Evolutionary conservation across 1,140 invertebrate genomes (phyloP).

Genomic region (Bombus affinis): DNA sequence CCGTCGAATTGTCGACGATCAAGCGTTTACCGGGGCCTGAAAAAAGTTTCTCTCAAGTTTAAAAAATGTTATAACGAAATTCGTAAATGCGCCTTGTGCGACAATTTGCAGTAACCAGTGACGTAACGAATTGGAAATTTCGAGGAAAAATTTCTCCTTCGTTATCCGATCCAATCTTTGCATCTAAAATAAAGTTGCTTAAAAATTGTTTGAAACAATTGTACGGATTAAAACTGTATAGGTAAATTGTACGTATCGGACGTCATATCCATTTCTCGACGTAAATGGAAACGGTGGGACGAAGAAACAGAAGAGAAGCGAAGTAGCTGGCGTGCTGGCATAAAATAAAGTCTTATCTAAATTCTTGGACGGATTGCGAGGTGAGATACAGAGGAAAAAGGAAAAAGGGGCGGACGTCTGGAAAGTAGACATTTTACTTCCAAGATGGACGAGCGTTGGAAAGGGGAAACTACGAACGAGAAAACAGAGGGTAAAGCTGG

Average conservation of each 20-base stretch:
- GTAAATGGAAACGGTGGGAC: no score
- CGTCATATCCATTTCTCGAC: no score
- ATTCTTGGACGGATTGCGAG: constrained; percentile 24
- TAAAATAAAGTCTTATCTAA: constrained; percentile 47
- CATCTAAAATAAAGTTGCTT: no score
- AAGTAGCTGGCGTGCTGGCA: neutral
- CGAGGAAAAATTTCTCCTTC: no score
- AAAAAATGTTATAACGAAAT: neutral
- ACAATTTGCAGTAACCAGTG: neutral
- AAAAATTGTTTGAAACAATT: no score
- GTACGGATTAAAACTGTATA: no score
- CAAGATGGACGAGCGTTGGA: constrained; percentile 40
- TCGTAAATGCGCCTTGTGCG: no score
- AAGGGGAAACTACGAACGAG: neutral
- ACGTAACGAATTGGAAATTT: neutral
- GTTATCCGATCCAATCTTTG: no score
- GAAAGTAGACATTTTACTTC: constrained; percentile 49
- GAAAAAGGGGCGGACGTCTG: constrained; percentile 26
- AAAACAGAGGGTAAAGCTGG: constrained; percentile 25
- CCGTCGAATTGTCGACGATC: neutral
- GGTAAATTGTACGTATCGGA: no score
- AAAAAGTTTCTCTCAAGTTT: neutral
- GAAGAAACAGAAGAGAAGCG: neutral
- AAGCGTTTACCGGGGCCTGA: neutral
- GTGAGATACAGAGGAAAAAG: constrained; percentile 14